phyloP scores from a whole-genome alignment of 1,140 invertebrate species.

The Pantala flavescens region DNA sequence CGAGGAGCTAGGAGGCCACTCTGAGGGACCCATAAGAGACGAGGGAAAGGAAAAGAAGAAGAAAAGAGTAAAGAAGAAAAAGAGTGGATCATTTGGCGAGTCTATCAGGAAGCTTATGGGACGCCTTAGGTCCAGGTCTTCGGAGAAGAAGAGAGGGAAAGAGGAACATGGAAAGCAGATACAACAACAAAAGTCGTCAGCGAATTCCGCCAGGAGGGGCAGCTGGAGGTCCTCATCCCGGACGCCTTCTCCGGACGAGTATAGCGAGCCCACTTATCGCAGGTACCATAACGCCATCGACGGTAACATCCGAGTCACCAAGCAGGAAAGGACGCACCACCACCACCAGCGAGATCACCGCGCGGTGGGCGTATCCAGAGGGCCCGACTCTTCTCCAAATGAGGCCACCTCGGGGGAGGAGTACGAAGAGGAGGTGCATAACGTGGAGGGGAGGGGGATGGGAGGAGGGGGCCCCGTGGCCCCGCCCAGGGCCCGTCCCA shows the following conservation, averaged over 20 bases:
- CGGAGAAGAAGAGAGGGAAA: conserved; percentile 46
- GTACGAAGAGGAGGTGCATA: conserved; percentile 20
- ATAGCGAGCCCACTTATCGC: not conserved
- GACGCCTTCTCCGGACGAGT: conserved; percentile 38
- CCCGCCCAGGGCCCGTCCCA: conserved; percentile 23
- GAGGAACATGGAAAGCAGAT: not conserved
- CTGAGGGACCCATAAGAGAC: conserved; percentile 21
- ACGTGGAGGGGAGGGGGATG: conserved; percentile 24
- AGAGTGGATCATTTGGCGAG: conserved; percentile 37
- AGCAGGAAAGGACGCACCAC: conserved; percentile 38
- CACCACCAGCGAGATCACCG: conserved; percentile 41
- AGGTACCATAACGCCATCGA: conserved; percentile 38
- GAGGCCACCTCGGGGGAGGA: conserved; percentile 4
- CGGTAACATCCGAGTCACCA: conserved; percentile 21
- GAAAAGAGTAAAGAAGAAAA: conserved; percentile 33
- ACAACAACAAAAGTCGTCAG: not conserved
- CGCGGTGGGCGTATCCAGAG: not conserved
- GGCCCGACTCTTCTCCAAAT: not conserved
- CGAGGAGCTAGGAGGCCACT: conserved; percentile 42
- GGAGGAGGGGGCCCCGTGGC: conserved; percentile 23
- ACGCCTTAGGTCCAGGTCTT: conserved; percentile 61
- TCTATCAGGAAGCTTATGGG: conserved; percentile 66
- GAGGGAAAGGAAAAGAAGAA: conserved; percentile 29
- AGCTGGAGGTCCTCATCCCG: conserved; percentile 30
- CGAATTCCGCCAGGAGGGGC: conserved; percentile 28